Conservation (phyloP, 2,888 invertebrate species). For the Slavum lentiscoides region DNA sequence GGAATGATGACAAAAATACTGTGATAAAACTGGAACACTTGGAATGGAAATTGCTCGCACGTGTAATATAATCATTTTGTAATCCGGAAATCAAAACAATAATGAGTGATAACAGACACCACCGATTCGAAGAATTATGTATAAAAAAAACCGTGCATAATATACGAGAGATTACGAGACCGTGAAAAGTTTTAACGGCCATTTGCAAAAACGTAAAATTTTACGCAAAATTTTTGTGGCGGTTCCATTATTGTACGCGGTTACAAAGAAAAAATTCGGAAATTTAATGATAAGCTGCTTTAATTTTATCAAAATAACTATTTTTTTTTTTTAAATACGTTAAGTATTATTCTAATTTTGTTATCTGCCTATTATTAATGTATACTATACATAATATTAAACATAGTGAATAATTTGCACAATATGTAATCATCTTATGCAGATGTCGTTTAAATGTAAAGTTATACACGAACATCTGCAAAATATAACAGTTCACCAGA, state of each 20-base stretch:
- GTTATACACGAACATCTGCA: conserved; percentile 21
- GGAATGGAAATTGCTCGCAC: background rate
- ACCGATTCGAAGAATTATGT: background rate
- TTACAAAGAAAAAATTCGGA: background rate
- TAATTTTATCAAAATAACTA: background rate
- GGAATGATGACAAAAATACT: conserved; percentile 5
- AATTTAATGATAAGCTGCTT: background rate
- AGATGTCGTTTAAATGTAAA: background rate
- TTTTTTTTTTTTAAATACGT: too few relatives aligned
- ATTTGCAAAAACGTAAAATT: conserved; percentile 5
- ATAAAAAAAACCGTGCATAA: background rate
- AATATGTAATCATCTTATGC: background rate
- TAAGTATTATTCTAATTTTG: too few relatives aligned
- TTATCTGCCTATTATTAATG: too few relatives aligned
- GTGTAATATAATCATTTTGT: background rate
- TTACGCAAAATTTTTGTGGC: too few relatives aligned
- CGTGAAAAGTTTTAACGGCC: background rate
- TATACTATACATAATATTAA: too few relatives aligned
- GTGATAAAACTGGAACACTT: conserved; percentile 4
- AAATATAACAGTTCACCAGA: conserved; percentile 28
- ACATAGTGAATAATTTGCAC: background rate
- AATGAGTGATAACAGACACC: conserved; percentile 9
- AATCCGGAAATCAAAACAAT: background rate
- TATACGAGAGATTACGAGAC: too few relatives aligned
- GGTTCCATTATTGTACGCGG: too few relatives aligned